These are phyloP conservation scores for Sepiola atlantica DNA, from an alignment of 2,888 invertebrate genomes.

Conservation along the genomic window DNA sequence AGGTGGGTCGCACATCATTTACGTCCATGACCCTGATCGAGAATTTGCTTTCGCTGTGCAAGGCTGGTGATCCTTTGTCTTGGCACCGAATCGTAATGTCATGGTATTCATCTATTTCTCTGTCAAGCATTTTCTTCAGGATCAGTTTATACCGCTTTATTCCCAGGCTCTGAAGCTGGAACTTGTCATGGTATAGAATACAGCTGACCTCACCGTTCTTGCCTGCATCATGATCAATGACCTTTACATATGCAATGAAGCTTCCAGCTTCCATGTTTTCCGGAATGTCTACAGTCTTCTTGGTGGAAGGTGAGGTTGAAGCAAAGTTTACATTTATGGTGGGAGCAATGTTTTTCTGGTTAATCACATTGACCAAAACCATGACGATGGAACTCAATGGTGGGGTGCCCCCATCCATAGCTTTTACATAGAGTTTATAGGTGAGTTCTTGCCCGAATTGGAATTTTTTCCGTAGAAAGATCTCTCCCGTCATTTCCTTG, in stretches of 20 bases:
- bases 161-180: background rate
- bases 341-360: background rate
- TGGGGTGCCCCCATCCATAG: background rate
- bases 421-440: background rate
- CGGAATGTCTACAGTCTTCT: background rate
- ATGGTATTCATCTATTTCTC: background rate
- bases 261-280: background rate
- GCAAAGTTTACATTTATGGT: conserved; percentile 19
- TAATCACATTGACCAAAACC: background rate
- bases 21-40: background rate
- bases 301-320: background rate
- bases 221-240: background rate
- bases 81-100: conserved; percentile 7
- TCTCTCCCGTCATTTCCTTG: background rate
- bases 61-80: background rate
- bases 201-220: conserved; percentile 32
- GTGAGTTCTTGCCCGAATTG: background rate
- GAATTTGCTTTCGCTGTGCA: background rate
- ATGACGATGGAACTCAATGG: background rate
- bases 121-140: background rate
- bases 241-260: conserved; percentile 15
- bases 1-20: background rate
- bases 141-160: background rate
- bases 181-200: background rate
- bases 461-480: background rate